Percentiles rank a stretch among this genome's conserved stretches.
phyloP scores from a whole-genome alignment of 2,888 invertebrate species.

The Tigriopus californicus region DNA sequence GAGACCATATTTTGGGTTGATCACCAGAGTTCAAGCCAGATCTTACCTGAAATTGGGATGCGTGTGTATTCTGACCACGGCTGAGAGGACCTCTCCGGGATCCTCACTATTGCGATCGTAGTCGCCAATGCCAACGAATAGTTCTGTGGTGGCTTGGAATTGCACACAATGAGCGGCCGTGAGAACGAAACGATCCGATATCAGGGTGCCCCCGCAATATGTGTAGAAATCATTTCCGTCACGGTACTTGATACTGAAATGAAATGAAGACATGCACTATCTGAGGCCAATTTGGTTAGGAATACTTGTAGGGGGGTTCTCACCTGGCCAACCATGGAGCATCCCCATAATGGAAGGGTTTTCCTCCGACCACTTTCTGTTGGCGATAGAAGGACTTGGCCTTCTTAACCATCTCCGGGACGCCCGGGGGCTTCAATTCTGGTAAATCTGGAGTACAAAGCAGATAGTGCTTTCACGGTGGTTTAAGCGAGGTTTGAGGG shows the following conservation, averaged over 20 bases:
- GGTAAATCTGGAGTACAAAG: no score
- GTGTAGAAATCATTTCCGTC: not conserved
- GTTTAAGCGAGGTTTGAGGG: no score
- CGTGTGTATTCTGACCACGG: not conserved
- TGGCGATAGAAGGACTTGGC: not conserved
- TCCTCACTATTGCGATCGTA: not conserved
- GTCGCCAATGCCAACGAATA: not conserved
- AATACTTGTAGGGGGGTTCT: not conserved
- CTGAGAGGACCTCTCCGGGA: not conserved
- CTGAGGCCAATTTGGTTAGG: no score
- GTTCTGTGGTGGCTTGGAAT: not conserved
- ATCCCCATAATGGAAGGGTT: not conserved
- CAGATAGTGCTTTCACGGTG: no score
- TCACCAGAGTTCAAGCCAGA: no score
- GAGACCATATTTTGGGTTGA: no score
- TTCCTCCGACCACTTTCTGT: not conserved
- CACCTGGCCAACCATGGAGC: not conserved
- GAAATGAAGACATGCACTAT: no score
- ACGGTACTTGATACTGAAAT: not conserved
- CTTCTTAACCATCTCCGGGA: not conserved
- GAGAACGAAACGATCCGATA: not conserved
- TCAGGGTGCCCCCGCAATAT: not conserved
- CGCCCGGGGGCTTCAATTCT: no score
- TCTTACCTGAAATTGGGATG: not conserved
- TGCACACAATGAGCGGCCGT: conserved; percentile 1